phyloP scores from a whole-genome alignment of 2,113 vertebrate species.

The Dolichotis patagonum region DNA sequence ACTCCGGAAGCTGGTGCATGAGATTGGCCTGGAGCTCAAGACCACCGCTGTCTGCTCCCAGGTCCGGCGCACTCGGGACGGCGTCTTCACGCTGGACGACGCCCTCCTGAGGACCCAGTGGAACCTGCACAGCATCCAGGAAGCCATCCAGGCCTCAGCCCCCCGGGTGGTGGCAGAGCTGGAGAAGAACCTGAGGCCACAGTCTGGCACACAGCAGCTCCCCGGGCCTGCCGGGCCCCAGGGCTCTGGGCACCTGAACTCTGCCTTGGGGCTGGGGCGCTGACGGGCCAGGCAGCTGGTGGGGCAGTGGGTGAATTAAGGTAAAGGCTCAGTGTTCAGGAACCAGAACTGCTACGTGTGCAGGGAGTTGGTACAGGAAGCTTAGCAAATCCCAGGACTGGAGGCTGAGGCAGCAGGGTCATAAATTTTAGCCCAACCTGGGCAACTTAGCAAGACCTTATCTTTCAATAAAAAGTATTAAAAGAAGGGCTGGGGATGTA shows the following conservation, averaged over 20 bases:
- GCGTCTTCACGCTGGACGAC: constrained; percentile 89
- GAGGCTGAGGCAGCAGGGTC: neutral
- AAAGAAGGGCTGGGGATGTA: neutral
- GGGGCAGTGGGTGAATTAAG: neutral
- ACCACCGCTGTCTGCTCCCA: constrained; percentile 91
- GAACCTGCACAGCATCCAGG: constrained; percentile 87
- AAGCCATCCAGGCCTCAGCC: constrained; percentile 82
- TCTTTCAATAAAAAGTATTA: neutral
- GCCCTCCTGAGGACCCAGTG: constrained; percentile 91
- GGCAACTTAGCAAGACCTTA: neutral
- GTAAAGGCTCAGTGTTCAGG: neutral
- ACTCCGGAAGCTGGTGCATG: constrained; percentile 93
- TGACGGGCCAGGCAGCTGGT: neutral
- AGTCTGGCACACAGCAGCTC: neutral
- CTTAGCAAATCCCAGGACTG: no score
- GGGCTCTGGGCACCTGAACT: neutral
- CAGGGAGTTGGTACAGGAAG: neutral
- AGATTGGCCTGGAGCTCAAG: constrained; percentile 95
- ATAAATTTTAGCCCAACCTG: neutral
- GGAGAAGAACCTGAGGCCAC: constrained; percentile 65
- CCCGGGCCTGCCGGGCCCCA: neutral
- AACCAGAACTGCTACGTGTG: neutral
- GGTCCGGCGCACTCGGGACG: constrained; percentile 91
- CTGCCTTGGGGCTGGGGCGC: neutral
- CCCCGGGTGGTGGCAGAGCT: constrained; percentile 79